Base-by-base conservation (phyloP, 30 jellyfish, hydroid and myxozoan genomes). In the Phacellophora camtschatica region DNA sequence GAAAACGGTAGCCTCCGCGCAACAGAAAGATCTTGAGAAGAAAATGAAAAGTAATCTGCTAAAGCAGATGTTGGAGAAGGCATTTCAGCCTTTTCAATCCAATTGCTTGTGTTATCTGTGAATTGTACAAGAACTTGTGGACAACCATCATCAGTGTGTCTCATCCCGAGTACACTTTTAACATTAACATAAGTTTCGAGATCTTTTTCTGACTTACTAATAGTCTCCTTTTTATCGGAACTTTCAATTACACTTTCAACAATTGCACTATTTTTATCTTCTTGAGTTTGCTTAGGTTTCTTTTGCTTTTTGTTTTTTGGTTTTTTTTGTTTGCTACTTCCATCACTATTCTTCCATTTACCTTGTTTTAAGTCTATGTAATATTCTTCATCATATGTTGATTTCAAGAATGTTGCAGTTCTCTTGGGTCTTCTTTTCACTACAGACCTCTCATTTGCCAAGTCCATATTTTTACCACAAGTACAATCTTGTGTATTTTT, bases 51-150 rank as follows among this genome's bases (percentile, higher is more conserved):
- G 19, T 46, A 63, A 2, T 79, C 86, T 6, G 66, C 37, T 16
- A 50, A 27, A 18, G 61, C 37, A 16, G 57, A 5, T 37, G 31
- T 39, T 12, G 73, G 53, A 8, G 77, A 24, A 3, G 61, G 56
- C 29, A 53, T 46, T 42, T 71, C 78, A 2, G 85, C 59, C 23
- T 71, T 43, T 43, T 62, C 82, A 2, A 93, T 57, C 99, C 99
- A 93, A 57, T 86, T 93, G 58, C 99, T 93, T 18, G 99, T 93
- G 20, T 96, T 97, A 80, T 86, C 90, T 55, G 78, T 73, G 71
- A 93, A 93, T 23, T 72, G 96, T 22, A 93, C 99, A 36, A 93
- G 89, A 27, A 86, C 69, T 67, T 93, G 83, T 27, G 50, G 74
- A 10, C 29, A 23, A 0, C 80, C 58, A 25, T 31, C 24, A 9